Base-by-base conservation (phyloP, 2,797 vertebrate species). In the Fundulus diaphanus region DNA sequence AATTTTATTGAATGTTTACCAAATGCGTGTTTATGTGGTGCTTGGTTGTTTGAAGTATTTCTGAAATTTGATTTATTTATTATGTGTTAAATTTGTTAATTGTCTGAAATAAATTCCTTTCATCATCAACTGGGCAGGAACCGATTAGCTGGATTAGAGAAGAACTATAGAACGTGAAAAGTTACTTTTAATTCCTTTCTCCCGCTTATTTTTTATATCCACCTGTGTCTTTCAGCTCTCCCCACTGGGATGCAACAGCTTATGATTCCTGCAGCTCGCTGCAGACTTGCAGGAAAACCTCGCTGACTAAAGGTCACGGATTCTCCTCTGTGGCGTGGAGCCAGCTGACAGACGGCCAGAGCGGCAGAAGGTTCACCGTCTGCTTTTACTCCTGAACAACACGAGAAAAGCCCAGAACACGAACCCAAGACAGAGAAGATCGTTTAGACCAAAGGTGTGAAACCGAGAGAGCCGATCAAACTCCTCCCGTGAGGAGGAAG, bases 291-390 rank as follows among this genome's bases (percentile, higher is more conserved):
- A 35, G 71, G 27, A 44, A n/a, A 79, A 68, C 67, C 44, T 73
- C 70, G 18, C 9, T 0, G 13, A 71, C 27, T n/a, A 76, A 69
- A 78, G 74, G 85, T 86, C 85, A 73, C 6, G 72, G 33, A 54
- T 75, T 72, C 44, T 74, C 69, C 0, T 20, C 40, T 8, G 73
- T 72, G 79, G 86, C 83, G 20, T 52, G 31, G 42, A 15, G 80
- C 85, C 87, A 79, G 1, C 31, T 0, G 31, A n/a, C 74, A 72
- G 61, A 57, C 73, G 20, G 27, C 68, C 70, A 68, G 75, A 13
- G 52, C 74, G 73, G 78, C 80, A 72, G 57, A 57, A 74, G 70
- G 51, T 57, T n/a, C 74, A 80, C 51, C 18, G 79, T 15, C 74
- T 70, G 70, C 37, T 15, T 76, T 82, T 66, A 82, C 48, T 52